phyloP scores from a whole-genome alignment of 2,113 vertebrate species.

The Ictalurus furcatus region DNA sequence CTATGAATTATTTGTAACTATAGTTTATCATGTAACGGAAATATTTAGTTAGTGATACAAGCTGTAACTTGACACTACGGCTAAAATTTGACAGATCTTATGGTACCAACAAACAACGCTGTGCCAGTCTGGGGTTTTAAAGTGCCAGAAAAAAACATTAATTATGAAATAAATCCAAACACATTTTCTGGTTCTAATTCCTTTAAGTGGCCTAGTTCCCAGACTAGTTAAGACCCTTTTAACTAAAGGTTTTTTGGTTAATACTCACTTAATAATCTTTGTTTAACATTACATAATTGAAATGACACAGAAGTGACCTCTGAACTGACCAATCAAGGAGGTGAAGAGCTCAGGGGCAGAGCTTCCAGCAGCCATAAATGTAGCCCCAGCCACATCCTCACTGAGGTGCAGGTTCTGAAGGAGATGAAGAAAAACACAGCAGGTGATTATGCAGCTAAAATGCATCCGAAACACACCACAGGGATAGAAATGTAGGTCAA shows the following conservation, averaged over 20 bases:
- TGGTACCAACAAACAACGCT: not conserved
- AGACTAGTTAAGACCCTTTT: not conserved
- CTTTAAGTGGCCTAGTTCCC: not conserved
- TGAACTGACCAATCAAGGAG: slow-evolving; percentile 74
- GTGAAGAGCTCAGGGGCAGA: slow-evolving; percentile 80
- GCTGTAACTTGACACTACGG: not conserved
- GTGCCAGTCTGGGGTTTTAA: not conserved
- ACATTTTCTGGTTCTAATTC: not conserved
- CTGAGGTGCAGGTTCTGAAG: slow-evolving; percentile 76
- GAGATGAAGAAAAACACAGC: slow-evolving; percentile 3
- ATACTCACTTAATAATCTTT: not conserved
- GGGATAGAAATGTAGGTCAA: slow-evolving; percentile 18
- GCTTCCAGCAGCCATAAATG: slow-evolving; percentile 79
- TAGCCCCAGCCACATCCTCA: slow-evolving; percentile 78
- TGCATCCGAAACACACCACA: not conserved
- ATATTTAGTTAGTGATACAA: not conserved
- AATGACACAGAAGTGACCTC: not conserved
- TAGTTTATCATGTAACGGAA: not conserved
- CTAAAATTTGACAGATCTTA: not conserved
- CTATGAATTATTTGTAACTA: not conserved
- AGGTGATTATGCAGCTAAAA: slow-evolving; percentile 11
- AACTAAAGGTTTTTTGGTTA: not conserved
- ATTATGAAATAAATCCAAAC: not conserved
- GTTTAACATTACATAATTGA: not conserved
- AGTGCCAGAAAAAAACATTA: not conserved